Conservation (phyloP, 2,797 vertebrate genomes). For the Okamejei kenojei region DNA sequence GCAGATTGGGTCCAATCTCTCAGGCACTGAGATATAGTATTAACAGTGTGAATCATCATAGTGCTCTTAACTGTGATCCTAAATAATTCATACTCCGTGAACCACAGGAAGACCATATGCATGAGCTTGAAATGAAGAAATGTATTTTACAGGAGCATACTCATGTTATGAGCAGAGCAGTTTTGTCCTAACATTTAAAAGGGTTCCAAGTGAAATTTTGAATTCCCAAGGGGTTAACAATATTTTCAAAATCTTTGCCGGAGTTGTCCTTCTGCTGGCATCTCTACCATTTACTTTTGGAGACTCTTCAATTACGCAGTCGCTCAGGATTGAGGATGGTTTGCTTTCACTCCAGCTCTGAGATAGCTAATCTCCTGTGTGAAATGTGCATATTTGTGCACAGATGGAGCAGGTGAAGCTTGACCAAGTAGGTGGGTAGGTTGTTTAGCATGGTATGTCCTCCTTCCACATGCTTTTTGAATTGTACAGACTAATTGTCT, state of each 20-base stretch:
- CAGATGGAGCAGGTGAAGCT: too few relatives aligned
- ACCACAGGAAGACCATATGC: neutral
- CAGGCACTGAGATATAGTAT: neutral
- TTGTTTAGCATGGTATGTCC: too few relatives aligned
- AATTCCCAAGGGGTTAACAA: neutral
- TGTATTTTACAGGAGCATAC: neutral
- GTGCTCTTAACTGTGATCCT: neutral
- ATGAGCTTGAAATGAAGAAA: neutral
- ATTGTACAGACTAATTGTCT: too few relatives aligned
- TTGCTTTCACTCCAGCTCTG: too few relatives aligned
- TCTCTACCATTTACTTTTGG: neutral
- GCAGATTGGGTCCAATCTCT: neutral
- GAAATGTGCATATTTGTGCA: too few relatives aligned
- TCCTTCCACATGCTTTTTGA: too few relatives aligned
- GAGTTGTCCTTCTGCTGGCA: neutral
- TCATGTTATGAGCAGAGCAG: neutral
- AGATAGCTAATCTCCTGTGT: too few relatives aligned
- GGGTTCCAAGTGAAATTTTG: neutral
- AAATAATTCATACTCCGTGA: conserved; percentile 22
- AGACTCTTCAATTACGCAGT: too few relatives aligned
- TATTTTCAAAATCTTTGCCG: neutral
- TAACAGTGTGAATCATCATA: conserved; percentile 28
- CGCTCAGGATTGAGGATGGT: too few relatives aligned
- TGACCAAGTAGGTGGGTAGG: too few relatives aligned
- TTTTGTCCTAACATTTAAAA: neutral